Evolutionary conservation across 2,888 invertebrate genomes (phyloP).

Genomic region (Ramazzottius varieornatus): DNA sequence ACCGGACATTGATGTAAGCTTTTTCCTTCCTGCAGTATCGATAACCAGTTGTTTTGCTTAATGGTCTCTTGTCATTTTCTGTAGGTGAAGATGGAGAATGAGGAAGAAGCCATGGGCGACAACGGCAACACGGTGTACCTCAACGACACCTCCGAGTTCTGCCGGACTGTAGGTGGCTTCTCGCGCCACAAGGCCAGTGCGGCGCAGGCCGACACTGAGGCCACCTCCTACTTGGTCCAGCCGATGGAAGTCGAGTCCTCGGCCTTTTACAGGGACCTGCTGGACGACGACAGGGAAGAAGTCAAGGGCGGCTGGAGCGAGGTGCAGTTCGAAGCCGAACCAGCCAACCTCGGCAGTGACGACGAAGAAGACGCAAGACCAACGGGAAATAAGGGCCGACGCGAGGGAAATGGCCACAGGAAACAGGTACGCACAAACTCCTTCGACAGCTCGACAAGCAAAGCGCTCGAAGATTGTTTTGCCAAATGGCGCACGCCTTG

Average conservation of each 20-base stretch:
- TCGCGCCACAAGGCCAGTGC: neutral
- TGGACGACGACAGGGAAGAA: neutral
- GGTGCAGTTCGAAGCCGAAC: slow-evolving; percentile 2
- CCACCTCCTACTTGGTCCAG: neutral
- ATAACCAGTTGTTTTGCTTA: neutral
- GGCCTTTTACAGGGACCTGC: neutral
- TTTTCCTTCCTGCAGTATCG: neutral
- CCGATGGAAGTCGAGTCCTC: neutral
- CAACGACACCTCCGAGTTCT: neutral
- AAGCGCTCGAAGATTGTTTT: too few species aligned
- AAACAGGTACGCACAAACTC: too few species aligned
- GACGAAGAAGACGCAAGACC: neutral
- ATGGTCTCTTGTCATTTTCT: neutral
- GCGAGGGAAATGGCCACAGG: slow-evolving; percentile 4
- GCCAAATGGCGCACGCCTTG: too few species aligned
- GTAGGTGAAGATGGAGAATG: too few species aligned
- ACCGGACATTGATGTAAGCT: neutral
- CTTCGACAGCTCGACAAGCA: too few species aligned
- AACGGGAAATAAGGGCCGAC: neutral
- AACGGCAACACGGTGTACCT: neutral
- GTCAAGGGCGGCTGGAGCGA: slow-evolving; percentile 1
- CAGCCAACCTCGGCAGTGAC: neutral
- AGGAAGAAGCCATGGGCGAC: too few species aligned
- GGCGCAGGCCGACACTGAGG: neutral
- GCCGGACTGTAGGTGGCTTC: neutral